Evolutionary conservation across 2,797 vertebrate species (phyloP).

Genomic region (Falco peregrinus): DNA sequence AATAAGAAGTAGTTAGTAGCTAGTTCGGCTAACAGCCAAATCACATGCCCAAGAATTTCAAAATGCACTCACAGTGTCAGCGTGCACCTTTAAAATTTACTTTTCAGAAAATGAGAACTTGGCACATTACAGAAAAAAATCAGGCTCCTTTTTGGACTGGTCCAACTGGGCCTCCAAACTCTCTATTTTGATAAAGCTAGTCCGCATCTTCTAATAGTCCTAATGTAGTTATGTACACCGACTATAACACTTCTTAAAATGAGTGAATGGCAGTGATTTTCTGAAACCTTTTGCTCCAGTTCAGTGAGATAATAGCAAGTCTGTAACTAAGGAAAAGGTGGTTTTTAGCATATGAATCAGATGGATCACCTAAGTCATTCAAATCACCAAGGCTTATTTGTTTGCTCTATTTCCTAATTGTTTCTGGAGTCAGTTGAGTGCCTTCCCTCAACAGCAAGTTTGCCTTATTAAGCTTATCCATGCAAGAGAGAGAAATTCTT

Average conservation of each 20-base stretch:
- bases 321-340: background rate
- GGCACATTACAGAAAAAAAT: background rate
- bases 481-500: conserved; percentile 12
- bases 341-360: conserved; percentile 13
- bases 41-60: background rate
- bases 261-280: background rate
- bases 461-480: conserved; percentile 31
- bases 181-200: background rate
- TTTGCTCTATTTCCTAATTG: conserved; percentile 50
- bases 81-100: background rate
- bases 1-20: background rate
- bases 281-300: conserved; percentile 1
- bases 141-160: background rate
- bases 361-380: conserved; percentile 15
- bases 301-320: background rate
- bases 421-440: conserved; percentile 43
- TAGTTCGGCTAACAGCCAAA: background rate
- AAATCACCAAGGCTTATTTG: conserved; percentile 36
- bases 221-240: background rate
- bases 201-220: background rate
- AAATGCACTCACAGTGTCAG: background rate
- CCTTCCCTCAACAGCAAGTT: conserved; percentile 11
- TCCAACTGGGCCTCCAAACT: background rate
- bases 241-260: background rate
- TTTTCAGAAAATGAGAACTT: background rate